Percentiles rank a stretch among this genome's conserved stretches.
Evolutionary conservation across 2,113 vertebrate genomes (phyloP).

Genomic region (Tor tambroides): DNA sequence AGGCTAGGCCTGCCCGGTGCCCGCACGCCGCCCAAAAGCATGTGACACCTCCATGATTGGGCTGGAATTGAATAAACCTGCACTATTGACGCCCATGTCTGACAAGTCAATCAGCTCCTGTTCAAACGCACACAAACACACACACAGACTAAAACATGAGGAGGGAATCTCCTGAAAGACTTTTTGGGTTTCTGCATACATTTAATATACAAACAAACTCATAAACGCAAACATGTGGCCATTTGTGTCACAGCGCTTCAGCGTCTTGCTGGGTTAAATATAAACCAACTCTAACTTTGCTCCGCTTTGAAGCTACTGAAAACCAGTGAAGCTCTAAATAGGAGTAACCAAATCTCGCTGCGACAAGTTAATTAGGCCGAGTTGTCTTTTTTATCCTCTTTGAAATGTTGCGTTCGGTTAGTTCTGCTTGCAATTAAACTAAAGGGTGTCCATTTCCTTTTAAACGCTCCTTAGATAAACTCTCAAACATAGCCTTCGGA

Average conservation of each 20-base stretch:
- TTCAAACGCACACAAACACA: constrained; percentile 31
- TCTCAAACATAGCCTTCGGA: constrained; percentile 22
- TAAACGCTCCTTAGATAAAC: constrained; percentile 57
- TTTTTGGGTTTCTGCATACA: background rate
- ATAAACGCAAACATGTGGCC: constrained; percentile 17
- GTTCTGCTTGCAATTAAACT: constrained; percentile 53
- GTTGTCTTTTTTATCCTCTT: constrained; percentile 56
- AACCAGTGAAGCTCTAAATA: constrained; percentile 76
- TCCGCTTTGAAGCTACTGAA: constrained; percentile 76
- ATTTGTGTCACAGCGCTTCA: constrained; percentile 55
- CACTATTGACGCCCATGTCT: constrained; percentile 55
- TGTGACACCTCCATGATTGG: constrained; percentile 60
- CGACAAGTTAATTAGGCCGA: constrained; percentile 64
- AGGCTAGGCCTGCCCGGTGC: constrained; percentile 39
- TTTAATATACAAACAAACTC: constrained; percentile 23
- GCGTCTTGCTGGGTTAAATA: constrained; percentile 72
- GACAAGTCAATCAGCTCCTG: constrained; percentile 56
- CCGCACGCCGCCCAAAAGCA: constrained; percentile 53
- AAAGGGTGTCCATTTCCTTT: constrained; percentile 55
- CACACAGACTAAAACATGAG: background rate
- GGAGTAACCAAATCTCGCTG: constrained; percentile 64
- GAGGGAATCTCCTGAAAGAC: background rate
- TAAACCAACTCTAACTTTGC: constrained; percentile 72
- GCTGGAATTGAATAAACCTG: constrained; percentile 60
- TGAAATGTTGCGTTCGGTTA: constrained; percentile 35